These are phyloP conservation scores for Epinotia nisella DNA, from an alignment of 2,888 invertebrate species.

Conservation along the genomic window DNA sequence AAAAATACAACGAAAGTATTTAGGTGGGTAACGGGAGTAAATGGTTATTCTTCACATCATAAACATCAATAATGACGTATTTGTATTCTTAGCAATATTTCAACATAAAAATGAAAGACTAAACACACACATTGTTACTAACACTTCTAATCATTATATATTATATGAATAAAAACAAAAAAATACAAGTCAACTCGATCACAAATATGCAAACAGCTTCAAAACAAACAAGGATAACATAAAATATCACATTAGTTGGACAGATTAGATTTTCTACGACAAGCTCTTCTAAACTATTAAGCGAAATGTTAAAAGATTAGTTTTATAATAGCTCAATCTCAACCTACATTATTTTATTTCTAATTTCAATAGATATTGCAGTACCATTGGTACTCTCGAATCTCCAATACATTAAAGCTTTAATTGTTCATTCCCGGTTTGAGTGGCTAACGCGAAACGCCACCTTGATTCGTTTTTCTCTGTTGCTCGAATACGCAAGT, in stretches of 20 bases:
- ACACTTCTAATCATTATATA: neutral
- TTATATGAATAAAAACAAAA: constrained; percentile 10
- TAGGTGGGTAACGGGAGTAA: constrained; percentile 25
- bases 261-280: constrained; percentile 14
- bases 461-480: too few species aligned
- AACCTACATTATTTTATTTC: neutral
- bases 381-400: neutral
- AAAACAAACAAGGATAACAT: constrained; percentile 10
- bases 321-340: neutral
- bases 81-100: neutral
- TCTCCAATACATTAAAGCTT: neutral
- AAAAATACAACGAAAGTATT: constrained; percentile 21
- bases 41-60: neutral
- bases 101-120: constrained; percentile 6
- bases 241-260: constrained; percentile 34
- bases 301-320: constrained; percentile 16
- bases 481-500: too few species aligned
- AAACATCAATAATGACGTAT: neutral
- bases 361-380: neutral
- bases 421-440: neutral
- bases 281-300: constrained; percentile 15
- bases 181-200: constrained; percentile 1
- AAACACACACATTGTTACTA: neutral
- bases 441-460: too few species aligned
- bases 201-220: constrained; percentile 13